Evolutionary conservation across 1,140 invertebrate species (phyloP).

Genomic region (Dufourea novaeangliae): DNA sequence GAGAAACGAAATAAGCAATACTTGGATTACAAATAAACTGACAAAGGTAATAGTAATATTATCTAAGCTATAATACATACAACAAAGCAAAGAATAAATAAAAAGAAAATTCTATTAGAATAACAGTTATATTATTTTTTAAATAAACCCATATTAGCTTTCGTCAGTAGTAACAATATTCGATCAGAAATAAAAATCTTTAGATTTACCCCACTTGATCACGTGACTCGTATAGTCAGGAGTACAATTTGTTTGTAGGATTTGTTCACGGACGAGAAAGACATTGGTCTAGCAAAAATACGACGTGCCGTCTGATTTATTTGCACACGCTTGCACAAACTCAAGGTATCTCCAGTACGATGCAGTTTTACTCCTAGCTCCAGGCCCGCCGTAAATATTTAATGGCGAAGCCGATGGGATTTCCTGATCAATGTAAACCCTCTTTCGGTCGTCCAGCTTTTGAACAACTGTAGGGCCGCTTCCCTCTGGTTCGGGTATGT

Average conservation of each 20-base stretch:
- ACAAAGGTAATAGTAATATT: no score
- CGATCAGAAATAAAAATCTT: no score
- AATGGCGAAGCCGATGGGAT: slow-evolving; percentile 65
- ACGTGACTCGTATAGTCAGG: neutral
- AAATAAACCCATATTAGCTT: no score
- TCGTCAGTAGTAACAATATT: no score
- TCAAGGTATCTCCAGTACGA: slow-evolving; percentile 5
- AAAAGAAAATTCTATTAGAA: no score
- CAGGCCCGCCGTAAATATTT: slow-evolving; percentile 68
- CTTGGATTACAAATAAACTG: no score
- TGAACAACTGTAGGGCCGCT: slow-evolving; percentile 32
- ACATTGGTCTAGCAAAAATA: neutral
- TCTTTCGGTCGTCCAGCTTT: slow-evolving; percentile 54
- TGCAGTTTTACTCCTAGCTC: slow-evolving; percentile 43
- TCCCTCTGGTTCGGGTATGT: slow-evolving; percentile 33
- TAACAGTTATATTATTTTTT: no score
- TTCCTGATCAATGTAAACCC: slow-evolving; percentile 68
- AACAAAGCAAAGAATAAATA: no score
- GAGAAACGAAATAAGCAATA: no score
- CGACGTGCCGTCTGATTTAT: slow-evolving; percentile 5
- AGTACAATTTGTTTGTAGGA: neutral
- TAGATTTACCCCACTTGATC: no score
- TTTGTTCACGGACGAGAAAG: neutral
- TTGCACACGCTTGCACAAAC: neutral
- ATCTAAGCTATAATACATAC: no score